Base-by-base conservation (phyloP, 2,113 vertebrate species). In the Rhea americana region DNA sequence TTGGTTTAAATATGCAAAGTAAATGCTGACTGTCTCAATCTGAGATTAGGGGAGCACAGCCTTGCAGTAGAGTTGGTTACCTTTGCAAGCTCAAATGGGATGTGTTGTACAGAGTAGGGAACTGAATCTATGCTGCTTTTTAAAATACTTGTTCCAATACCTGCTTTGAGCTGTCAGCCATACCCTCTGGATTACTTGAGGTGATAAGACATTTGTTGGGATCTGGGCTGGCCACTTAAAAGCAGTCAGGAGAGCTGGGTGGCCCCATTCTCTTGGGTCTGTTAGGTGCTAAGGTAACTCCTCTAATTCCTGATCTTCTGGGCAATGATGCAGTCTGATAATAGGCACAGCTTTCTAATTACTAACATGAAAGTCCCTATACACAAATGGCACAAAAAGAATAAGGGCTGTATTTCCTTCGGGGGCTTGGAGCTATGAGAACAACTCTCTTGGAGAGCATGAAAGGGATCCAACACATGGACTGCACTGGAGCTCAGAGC, bases 401-500 rank as follows among this genome's bases (percentile, higher is more conserved):
- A 30, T 35, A 74, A 85, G 21, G 63, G 6, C n/a, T 63, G 2
- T 13, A 1, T 35, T 16, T 67, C 56, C 56, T 22, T 14, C n/a
- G 9, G 80, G 53, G 1, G 14, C 28, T 48, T 20, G 13, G 14
- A 68, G 55, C 58, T 53, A 9, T 25, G 48, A 35, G n/a, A 15
- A 56, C 43, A 76, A 15, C 35, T 93, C 62, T 73, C 26, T 47
- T 45, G 24, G 45, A 1, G 18, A 48, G 13, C 62, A 15, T 11
- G 37, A 74, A 66, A 70, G 13, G 32, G 32, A 70, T 41, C 47
- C 73, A 24, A 2, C 53, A 18, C 19, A 25, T 70, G 24, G 43
- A 12, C 79, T 1, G 0, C 8, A 21, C 51, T 59, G 20, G 81
- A 85, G 53, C 66, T 89, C 2, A 0, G 22, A 16, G 25, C 18